Base-by-base conservation (phyloP, 2,888 invertebrate species). In the Eupeodes luniger region DNA sequence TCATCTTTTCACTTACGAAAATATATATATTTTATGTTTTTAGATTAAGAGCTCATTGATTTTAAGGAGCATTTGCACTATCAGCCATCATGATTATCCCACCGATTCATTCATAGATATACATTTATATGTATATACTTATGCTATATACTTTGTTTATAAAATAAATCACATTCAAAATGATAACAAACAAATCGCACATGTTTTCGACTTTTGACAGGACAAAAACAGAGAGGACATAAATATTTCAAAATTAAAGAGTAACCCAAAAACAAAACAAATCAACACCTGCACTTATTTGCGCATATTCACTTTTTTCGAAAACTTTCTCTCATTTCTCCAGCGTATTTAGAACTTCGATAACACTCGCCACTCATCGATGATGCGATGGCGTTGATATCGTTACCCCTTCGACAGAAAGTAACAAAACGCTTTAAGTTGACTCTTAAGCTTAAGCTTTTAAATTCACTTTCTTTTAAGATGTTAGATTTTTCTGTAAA, bases 81-180 rank as follows among this genome's bases (percentile, higher is more conserved):
- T 47, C 70, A 51, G 3, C 9, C 12, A 70, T 49, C 49, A 27
- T 49, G 61, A 11, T 9, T 3, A 19, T 27, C 59, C 51, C 27
- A 3, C 27, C 1, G 27, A 27, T 27, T 2, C 27, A 3, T 27
- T 27, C 27, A 3, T 27, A 27, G 27, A 27, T 27, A 19, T 19
- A 19, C 19, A 19, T 19, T 19, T 19, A 19, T 19, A 19, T 19
- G 19, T 19, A 19, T 19, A 19, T 19, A 19, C 19, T 1, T 1
- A 36, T 36, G 6, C 6, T 61, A 44, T 49, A 12, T 62, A 57
- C 75, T 66, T 76, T 83, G 72, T 84, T 51, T 87, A 78, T 69
- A 84, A 81, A 67, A 85, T 85, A 88, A 81, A 85, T 88, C 84
- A 81, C 66, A 88, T 81, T 85, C 81, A 88, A 81, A 27, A 85